Evolutionary conservation across 1,140 invertebrate species (phyloP), one percentile per base, ranked within the genome.

Genomic region (Heterodera schachtii): DNA sequence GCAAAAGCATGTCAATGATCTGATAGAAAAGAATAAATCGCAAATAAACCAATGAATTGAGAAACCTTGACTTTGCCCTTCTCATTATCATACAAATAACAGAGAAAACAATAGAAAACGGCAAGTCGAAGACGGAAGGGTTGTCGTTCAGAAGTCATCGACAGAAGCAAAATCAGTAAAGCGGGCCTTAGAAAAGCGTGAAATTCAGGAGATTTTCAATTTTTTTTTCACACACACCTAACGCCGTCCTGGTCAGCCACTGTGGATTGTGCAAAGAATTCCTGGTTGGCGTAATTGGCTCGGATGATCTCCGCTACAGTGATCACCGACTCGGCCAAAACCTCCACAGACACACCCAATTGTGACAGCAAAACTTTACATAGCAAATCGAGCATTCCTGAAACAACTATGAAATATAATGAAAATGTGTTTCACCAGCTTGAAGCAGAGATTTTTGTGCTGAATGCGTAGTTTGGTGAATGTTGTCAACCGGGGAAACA

Each of bases 111-210:
- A 90, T 99, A 99, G 0, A 98, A 93, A 11, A 98, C 96, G 1
- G 97, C 94, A 91, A 95, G 97, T 76, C 96, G 93, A 75, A 99
- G 90, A 9, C 93, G 91, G 90, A 98, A 95, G 16, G 95, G 94
- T 90, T 99, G 97, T 90, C 97, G 98, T 87, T 99, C 97, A 90
- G 98, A 98, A 3, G 98, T 95, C 96, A 99, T 98, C 0, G 96
- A 98, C 94, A 98, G 96, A 13, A 99, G 90, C 9, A 99, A 91
- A 67, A 98, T 94, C 0, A 98, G 94, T 73, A 99, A 94, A 1
- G 95, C 95, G 1, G 97, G 95, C 73, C 94, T 94, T 84, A 57
- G 3, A 43, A 64, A 31, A 66, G 71, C 11, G 6, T 31, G 31
- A 31, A 31, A 31, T 31, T 31, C 31, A 31, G 31, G 31, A 31